These are phyloP conservation scores for Leptothorax acervorum DNA, from an alignment of 2,888 invertebrate species.

Conservation along the genomic window DNA sequence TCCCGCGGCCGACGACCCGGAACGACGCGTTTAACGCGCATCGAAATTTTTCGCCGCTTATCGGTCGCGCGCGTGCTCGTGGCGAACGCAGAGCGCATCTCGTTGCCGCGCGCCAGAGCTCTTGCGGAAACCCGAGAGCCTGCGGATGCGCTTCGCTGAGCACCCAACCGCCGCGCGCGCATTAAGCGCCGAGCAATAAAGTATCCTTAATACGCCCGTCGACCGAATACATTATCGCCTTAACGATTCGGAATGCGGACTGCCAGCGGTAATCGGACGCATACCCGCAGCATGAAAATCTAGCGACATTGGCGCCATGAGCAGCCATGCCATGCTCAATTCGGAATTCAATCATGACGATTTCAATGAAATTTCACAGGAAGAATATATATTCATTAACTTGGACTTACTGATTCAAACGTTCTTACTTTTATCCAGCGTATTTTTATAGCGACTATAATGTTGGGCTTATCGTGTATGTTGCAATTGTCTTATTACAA, in stretches of 20 bases:
- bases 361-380: neutral
- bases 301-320: constrained; percentile 43
- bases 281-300: constrained; percentile 71
- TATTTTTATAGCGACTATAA: neutral
- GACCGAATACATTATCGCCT: constrained; percentile 79
- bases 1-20: constrained; percentile 68
- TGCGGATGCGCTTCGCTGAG: constrained; percentile 71
- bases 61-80: constrained; percentile 50
- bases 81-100: constrained; percentile 34
- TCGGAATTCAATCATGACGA: constrained; percentile 3
- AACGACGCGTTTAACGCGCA: constrained; percentile 68
- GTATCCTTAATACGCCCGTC: constrained; percentile 78
- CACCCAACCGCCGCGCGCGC: constrained; percentile 51
- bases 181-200: constrained; percentile 74
- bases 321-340: neutral
- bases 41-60: constrained; percentile 68
- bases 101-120: constrained; percentile 5
- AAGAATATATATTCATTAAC: neutral
- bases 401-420: neutral
- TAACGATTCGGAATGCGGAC: constrained; percentile 77
- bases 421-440: neutral
- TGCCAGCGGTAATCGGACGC: constrained; percentile 71
- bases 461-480: neutral
- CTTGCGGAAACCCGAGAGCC: constrained; percentile 68
- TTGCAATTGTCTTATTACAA: neutral